Conservation (phyloP, 2,113 vertebrate genomes). For the Antigone vipio region DNA sequence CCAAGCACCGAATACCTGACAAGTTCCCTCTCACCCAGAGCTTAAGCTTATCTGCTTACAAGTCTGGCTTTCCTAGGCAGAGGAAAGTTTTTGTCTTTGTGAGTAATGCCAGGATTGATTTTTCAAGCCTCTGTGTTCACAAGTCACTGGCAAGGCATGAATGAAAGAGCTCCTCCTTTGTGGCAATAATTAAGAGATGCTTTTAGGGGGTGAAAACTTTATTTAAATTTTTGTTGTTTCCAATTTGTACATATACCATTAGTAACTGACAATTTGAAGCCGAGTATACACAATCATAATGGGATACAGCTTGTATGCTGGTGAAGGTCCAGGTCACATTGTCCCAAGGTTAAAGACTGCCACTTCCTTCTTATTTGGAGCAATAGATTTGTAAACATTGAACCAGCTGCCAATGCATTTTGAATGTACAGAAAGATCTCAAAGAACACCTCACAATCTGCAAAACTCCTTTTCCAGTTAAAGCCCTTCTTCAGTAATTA, state of each 20-base stretch:
- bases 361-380: not conserved
- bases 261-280: conserved; percentile 14
- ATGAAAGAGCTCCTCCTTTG: not conserved
- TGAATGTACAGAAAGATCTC: not conserved
- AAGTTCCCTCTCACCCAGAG: not conserved
- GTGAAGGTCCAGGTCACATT: not conserved
- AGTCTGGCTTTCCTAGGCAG: too few species aligned
- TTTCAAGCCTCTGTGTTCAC: not conserved
- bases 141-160: too few species aligned
- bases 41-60: too few species aligned
- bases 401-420: not conserved
- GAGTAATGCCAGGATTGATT: too few species aligned
- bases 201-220: conserved; percentile 12
- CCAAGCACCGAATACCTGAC: not conserved
- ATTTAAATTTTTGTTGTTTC: conserved; percentile 50
- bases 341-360: not conserved
- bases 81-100: too few species aligned
- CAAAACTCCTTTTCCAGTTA: not conserved
- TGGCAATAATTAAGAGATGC: not conserved
- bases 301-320: not conserved
- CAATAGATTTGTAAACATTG: not conserved
- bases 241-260: conserved; percentile 11
- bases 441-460: not conserved
- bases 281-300: not conserved
- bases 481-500: not conserved